Percentiles rank a stretch among this genome's conserved stretches.
phyloP scores from a whole-genome alignment of 2,113 vertebrate species.

The Mohoua ochrocephala region DNA sequence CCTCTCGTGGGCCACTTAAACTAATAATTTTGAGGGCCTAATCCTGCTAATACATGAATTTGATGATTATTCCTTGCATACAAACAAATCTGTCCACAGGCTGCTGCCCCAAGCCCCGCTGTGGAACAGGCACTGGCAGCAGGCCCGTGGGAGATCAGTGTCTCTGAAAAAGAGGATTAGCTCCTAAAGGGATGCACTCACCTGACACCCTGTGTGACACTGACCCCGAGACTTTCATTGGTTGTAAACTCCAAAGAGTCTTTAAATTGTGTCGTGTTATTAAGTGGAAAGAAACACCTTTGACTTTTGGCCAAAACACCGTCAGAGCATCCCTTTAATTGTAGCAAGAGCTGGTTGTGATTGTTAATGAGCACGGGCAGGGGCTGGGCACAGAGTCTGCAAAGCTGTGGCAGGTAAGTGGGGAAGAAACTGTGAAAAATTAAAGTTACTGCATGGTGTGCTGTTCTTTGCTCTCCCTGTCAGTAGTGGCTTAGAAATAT shows the following conservation, averaged over 20 bases:
- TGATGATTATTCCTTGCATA: neutral
- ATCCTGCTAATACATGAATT: neutral
- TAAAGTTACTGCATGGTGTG: rapidly evolving
- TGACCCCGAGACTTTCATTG: neutral
- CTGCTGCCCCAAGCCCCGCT: neutral
- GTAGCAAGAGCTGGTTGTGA: neutral
- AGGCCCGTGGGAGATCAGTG: neutral
- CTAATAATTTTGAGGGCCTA: neutral
- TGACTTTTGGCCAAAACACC: neutral
- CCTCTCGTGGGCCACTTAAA: neutral
- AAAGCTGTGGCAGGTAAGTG: neutral
- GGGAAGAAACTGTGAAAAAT: neutral
- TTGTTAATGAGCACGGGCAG: rapidly evolving
- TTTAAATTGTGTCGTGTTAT: neutral
- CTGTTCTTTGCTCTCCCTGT: neutral
- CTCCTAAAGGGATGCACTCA: neutral
- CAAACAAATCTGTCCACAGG: neutral
- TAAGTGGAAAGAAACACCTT: neutral
- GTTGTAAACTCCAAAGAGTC: neutral
- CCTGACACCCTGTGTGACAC: rapidly evolving
- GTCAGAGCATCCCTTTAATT: neutral
- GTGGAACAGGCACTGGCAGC: neutral
- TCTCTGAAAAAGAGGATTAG: neutral
- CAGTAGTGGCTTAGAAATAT: neutral
- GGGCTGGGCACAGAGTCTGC: neutral